Base-by-base conservation (phyloP, 2,113 vertebrate species). In the Pavo muticus region DNA sequence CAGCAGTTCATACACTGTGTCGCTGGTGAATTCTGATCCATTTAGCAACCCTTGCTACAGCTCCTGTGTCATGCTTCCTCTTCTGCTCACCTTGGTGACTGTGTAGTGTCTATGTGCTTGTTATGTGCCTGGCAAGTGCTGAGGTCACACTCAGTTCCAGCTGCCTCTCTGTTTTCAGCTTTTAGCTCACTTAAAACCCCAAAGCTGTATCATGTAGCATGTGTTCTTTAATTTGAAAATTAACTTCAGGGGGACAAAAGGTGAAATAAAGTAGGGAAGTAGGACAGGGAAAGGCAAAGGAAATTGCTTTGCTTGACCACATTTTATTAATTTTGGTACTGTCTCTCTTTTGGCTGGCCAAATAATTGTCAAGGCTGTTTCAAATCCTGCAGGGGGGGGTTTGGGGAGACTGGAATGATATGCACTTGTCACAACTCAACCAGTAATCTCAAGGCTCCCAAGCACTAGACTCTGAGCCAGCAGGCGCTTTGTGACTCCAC, bases 321-420 rank as follows among this genome's bases (percentile, higher is more conserved):
- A 64, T 94, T 97, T 95, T 96, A 96, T 96, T 97, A 96, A 96
- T 96, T 96, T 96, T 87, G 54, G 77, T 95, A 77, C 75, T 87
- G 93, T 94, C 88, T 96, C 86, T 90, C 91, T 94, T 95, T 96
- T 87, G 89, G 84, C 81, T 79, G 54, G 91, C 90, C 95, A 94
- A 93, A 79, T 91, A 88, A 89, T 85, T 83, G 83, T 93, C 90
- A 87, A 83, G 57, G 29, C 81, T 88, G 60, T 57, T 94, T 90
- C 80, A 94, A 96, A 81, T 94, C 90, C 92, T 94, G 73, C 80
- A 94, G 72, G 82, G 86, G 82, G 86, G 65, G 91, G 65, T 68
- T 92, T 82, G 48, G 73, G 75, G 80, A 87, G 61, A 86, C 88
- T 54, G 9, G 2, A 87, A 65, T 90, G 82, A 93, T 92, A 52